A percentile compares a stretch with the other conserved stretches of the same genome.
phyloP scores from a whole-genome alignment of 2,888 invertebrate genomes.

The Eulithis prunata region DNA sequence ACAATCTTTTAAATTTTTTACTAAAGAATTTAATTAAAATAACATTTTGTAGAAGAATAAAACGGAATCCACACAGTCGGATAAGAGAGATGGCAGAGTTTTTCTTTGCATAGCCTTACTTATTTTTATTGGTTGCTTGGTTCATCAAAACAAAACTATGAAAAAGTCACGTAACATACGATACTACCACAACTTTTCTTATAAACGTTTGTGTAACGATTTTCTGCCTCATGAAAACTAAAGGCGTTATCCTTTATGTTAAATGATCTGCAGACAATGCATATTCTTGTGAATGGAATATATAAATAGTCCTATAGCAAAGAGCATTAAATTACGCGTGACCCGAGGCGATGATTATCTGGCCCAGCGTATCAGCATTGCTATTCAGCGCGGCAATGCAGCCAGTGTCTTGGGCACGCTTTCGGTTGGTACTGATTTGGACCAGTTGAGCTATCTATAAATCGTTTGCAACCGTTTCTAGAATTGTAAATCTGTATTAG shows the following conservation, averaged over 20 bases:
- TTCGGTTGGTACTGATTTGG: no score
- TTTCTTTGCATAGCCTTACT: slow-evolving; percentile 10
- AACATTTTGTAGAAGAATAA: not conserved
- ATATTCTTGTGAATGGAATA: not conserved
- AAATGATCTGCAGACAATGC: not conserved
- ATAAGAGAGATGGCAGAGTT: not conserved
- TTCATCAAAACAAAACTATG: slow-evolving; percentile 27
- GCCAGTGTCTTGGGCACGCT: no score
- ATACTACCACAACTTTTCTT: slow-evolving; percentile 12
- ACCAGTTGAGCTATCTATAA: no score
- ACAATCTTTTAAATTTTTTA: slow-evolving; percentile 2
- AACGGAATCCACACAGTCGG: not conserved
- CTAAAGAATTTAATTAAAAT: not conserved
- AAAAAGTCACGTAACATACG: slow-evolving; percentile 22
- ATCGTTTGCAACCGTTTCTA: no score
- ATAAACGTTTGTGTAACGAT: slow-evolving; percentile 15
- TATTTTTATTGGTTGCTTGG: slow-evolving; percentile 6
- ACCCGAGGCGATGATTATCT: no score
- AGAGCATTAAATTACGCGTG: no score
- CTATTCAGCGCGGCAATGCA: no score
- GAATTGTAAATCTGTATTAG: no score
- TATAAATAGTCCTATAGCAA: no score
- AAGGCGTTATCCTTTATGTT: not conserved
- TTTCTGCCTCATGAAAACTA: slow-evolving; percentile 2
- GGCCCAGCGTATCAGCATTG: no score